Evolutionary conservation across 2,888 invertebrate genomes (phyloP).

Genomic region (Liodrosophila aerea): DNA sequence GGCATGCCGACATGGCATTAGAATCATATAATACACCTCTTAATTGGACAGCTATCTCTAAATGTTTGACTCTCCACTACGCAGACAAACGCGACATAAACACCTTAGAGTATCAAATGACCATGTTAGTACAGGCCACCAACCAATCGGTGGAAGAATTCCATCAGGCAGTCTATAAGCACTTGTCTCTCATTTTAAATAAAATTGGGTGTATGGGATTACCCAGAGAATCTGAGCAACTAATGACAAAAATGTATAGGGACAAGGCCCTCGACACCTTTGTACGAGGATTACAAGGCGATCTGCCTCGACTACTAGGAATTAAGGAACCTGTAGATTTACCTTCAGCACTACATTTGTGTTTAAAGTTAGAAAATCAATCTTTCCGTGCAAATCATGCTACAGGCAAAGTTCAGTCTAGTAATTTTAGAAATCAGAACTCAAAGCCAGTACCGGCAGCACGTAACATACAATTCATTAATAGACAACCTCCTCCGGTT

Average conservation of each 20-base stretch:
- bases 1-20: not conserved
- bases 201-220: too few species aligned
- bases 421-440: not conserved
- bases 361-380: constrained; percentile 1
- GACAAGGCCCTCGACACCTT: not conserved
- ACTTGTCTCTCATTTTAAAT: too few species aligned
- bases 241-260: not conserved
- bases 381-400: not conserved
- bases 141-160: not conserved
- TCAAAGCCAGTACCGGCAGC: not conserved
- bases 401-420: too few species aligned
- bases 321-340: not conserved
- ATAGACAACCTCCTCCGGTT: too few species aligned
- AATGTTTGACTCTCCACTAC: constrained; percentile 1
- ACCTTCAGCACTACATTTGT: not conserved
- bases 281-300: not conserved
- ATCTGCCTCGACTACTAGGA: not conserved
- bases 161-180: not conserved
- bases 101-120: not conserved
- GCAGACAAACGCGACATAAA: constrained; percentile 1
- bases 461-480: too few species aligned
- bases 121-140: not conserved
- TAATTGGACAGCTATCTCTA: too few species aligned
- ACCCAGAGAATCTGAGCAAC: not conserved
- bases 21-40: not conserved